phyloP scores from a whole-genome alignment of 2,797 vertebrate species.

The Catostomus latipinnis region DNA sequence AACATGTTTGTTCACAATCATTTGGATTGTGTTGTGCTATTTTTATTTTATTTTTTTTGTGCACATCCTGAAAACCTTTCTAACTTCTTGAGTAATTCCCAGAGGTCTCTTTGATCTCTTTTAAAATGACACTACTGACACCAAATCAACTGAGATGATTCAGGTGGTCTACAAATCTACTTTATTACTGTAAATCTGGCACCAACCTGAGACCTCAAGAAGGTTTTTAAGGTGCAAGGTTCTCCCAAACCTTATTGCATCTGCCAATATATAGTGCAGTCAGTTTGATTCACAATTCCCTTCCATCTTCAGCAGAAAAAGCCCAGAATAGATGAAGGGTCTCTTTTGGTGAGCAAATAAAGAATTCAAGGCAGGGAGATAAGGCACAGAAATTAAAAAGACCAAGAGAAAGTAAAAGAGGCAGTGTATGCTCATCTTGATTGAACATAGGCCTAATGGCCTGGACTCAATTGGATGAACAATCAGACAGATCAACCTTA shows the following conservation, averaged over 20 bases:
- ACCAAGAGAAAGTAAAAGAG: conserved; percentile 24
- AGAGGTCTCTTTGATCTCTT: conserved; percentile 13
- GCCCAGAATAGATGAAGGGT: not conserved
- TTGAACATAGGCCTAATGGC: conserved; percentile 58
- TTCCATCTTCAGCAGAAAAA: conserved; percentile 24
- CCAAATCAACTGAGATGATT: conserved; percentile 20
- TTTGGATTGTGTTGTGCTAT: not conserved
- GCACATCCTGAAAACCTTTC: not conserved
- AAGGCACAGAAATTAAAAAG: conserved; percentile 38
- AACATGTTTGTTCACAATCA: not conserved
- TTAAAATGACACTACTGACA: conserved; percentile 48
- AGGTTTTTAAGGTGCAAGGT: conserved; percentile 13
- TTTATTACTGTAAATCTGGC: conserved; percentile 36
- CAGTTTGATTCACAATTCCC: conserved; percentile 38
- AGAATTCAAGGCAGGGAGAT: conserved; percentile 36
- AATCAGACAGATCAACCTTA: conserved; percentile 63
- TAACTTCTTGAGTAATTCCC: not conserved
- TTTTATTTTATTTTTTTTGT: not conserved
- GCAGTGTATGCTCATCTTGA: conserved; percentile 55
- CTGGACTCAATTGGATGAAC: conserved; percentile 47
- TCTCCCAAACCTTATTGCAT: conserved; percentile 30
- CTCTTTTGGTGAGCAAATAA: conserved; percentile 30
- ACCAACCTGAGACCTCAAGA: not conserved
- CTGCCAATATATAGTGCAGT: conserved; percentile 10
- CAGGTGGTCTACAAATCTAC: conserved; percentile 20